Conservation (phyloP, 2,888 invertebrate genomes). For the Blera fallax region DNA sequence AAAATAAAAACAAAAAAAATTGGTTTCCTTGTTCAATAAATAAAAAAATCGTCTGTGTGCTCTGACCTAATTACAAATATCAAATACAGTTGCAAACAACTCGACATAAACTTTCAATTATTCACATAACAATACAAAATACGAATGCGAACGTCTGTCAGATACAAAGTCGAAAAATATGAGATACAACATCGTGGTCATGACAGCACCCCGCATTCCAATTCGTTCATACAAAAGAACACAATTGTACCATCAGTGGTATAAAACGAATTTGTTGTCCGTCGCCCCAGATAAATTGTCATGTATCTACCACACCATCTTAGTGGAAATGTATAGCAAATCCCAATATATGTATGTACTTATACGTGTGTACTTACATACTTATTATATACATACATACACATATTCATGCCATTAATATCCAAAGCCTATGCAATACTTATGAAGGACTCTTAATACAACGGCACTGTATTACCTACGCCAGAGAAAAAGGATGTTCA, state of each 20-base stretch:
- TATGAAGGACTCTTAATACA: neutral
- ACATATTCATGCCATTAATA: neutral
- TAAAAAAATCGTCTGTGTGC: neutral
- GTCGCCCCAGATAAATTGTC: constrained; percentile 57
- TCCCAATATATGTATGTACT: neutral
- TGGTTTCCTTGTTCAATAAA: neutral
- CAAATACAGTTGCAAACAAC: constrained; percentile 42
- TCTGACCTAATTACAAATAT: constrained; percentile 57
- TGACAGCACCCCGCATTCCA: constrained; percentile 60
- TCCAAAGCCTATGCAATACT: neutral
- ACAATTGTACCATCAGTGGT: constrained; percentile 48
- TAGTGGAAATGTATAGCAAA: constrained; percentile 33
- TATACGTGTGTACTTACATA: neutral
- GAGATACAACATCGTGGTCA: constrained; percentile 55
- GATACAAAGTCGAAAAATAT: constrained; percentile 49
- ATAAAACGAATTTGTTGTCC: constrained; percentile 51
- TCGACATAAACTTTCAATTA: constrained; percentile 41
- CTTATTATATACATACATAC: neutral
- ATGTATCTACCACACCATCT: constrained; percentile 45
- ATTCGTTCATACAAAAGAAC: constrained; percentile 51
- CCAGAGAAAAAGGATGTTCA: neutral
- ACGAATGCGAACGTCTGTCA: constrained; percentile 46
- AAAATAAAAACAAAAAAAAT: neutral
- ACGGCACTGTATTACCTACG: neutral
- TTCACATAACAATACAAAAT: constrained; percentile 51